These are phyloP conservation scores for Unio pictorum DNA, from an alignment of 2,888 invertebrate species.

Conservation along the genomic window DNA sequence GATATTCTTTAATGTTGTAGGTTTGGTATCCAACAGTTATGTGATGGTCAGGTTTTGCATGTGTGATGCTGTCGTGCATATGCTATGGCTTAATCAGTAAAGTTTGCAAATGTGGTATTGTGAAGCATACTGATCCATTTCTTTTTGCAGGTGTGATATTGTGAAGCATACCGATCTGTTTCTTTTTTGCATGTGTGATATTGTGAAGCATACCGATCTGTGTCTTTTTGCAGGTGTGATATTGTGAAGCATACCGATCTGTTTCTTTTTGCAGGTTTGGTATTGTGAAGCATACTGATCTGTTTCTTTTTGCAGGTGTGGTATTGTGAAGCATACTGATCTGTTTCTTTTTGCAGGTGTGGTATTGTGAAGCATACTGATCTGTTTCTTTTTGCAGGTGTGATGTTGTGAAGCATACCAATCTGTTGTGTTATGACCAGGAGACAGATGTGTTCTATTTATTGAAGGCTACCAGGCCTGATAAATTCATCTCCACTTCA, in stretches of 20 bases:
- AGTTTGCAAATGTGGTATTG: too few species aligned
- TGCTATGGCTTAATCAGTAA: too few species aligned
- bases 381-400: slow-evolving; percentile 51
- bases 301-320: slow-evolving; percentile 55
- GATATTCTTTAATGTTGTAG: too few species aligned
- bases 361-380: slow-evolving; percentile 40
- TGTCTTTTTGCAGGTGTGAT: slow-evolving; percentile 47
- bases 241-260: slow-evolving; percentile 46
- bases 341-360: slow-evolving; percentile 56
- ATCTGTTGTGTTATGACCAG: slow-evolving; percentile 56
- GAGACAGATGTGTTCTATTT: slow-evolving; percentile 45
- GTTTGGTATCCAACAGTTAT: too few species aligned
- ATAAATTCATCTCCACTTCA: slow-evolving; percentile 49
- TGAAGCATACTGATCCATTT: not conserved
- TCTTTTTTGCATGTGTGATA: slow-evolving; percentile 48
- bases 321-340: slow-evolving; percentile 40
- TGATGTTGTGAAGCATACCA: slow-evolving; percentile 39
- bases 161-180: slow-evolving; percentile 47
- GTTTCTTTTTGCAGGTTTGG: slow-evolving; percentile 51
- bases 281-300: slow-evolving; percentile 41
- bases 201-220: slow-evolving; percentile 45
- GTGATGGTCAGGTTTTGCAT: too few species aligned
- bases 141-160: slow-evolving; percentile 51
- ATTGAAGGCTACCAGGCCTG: slow-evolving; percentile 39
- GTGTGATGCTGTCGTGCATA: too few species aligned